These are phyloP conservation scores for Scyliorhinus canicula DNA, from an alignment of 2,797 vertebrate species.

Conservation along the genomic window DNA sequence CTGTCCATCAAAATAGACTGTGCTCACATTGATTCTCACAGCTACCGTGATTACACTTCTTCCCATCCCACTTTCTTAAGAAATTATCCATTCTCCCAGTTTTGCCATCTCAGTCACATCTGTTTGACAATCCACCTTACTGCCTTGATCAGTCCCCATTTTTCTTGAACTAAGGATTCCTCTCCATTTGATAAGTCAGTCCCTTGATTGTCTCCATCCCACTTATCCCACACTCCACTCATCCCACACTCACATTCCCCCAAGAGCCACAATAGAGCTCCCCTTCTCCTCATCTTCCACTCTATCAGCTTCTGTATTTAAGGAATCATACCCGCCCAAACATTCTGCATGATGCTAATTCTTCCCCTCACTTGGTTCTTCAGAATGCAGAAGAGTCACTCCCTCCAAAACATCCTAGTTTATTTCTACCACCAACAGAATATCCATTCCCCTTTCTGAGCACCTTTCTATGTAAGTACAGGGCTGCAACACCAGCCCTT, in stretches of 20 bases:
- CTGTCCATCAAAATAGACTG: not conserved
- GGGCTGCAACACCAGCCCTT: not conserved
- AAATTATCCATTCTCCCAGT: not conserved
- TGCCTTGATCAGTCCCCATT: not conserved
- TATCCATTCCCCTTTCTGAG: not conserved
- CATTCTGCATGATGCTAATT: not conserved
- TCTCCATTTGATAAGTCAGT: not conserved
- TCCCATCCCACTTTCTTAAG: not conserved
- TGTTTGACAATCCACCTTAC: not conserved
- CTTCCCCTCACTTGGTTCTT: not conserved
- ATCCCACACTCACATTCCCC: no score
- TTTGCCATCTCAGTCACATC: not conserved
- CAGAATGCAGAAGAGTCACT: not conserved
- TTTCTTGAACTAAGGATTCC: not conserved
- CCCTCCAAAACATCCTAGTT: not conserved
- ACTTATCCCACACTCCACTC: not conserved
- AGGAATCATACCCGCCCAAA: not conserved
- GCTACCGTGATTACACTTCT: not conserved
- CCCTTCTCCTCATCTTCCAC: not conserved
- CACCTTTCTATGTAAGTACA: not conserved
- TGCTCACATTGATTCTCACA: not conserved
- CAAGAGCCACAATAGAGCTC: not conserved
- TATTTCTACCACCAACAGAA: not conserved
- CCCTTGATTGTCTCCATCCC: not conserved
- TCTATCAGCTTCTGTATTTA: not conserved